phyloP scores from a whole-genome alignment of 1,140 invertebrate genomes.

The Kradibia gibbosae region DNA sequence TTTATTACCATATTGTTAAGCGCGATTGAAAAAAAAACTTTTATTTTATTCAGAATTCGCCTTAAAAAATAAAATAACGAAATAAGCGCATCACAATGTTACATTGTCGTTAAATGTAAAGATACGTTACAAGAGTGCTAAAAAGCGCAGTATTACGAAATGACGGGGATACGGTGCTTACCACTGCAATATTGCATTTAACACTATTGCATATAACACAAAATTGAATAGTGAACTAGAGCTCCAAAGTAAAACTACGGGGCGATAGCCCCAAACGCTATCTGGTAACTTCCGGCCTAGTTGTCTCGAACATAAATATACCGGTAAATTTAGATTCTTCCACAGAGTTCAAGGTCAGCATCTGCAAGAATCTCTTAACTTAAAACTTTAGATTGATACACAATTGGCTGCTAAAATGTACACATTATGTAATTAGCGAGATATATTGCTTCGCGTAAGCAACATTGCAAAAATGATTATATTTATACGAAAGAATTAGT shows the following conservation, averaged over 20 bases:
- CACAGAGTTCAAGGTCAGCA: conserved; percentile 58
- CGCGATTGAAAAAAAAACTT: too few relatives aligned
- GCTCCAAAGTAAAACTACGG: conserved; percentile 18
- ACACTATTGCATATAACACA: not conserved
- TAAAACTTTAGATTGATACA: not conserved
- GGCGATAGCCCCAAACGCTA: conserved; percentile 47
- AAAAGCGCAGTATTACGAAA: conserved; percentile 26
- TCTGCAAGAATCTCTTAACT: not conserved
- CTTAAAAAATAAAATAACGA: too few relatives aligned
- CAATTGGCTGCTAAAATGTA: not conserved
- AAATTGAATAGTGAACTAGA: conserved; percentile 36
- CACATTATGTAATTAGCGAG: not conserved
- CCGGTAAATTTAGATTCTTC: conserved; percentile 51
- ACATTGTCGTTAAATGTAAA: too few relatives aligned
- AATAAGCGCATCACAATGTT: too few relatives aligned
- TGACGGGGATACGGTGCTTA: not conserved
- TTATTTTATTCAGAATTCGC: too few relatives aligned
- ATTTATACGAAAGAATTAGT: too few relatives aligned
- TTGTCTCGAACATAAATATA: conserved; percentile 55
- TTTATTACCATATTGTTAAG: too few relatives aligned
- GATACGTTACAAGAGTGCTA: not conserved
- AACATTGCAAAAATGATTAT: too few relatives aligned
- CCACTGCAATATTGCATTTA: conserved; percentile 1
- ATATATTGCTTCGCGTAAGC: too few relatives aligned
- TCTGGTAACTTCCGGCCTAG: conserved; percentile 54